Evolutionary conservation across 2,113 vertebrate species (phyloP), one percentile per base, ranked within the genome.

Genomic region (Copsychus sechellarum): DNA sequence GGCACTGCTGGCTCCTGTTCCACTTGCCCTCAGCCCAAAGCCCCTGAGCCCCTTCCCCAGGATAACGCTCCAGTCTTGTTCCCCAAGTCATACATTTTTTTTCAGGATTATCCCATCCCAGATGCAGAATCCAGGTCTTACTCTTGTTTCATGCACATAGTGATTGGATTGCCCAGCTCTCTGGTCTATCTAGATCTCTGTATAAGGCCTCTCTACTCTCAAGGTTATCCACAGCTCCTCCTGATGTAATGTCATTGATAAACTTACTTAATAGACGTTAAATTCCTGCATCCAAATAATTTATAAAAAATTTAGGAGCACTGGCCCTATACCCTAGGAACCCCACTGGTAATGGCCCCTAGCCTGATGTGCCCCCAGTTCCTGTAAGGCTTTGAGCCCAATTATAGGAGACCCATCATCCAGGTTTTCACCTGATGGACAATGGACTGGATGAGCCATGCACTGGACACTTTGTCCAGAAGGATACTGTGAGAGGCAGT

Each of bases 41-140:
- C 31, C 34, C 20, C n/a, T 14, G 13, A 38, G 9, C 51, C 18
- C 20, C 17, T 64, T n/a, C 34, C 0, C 0, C 4, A 14, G 22
- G 4, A 8, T 8, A 48, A 31, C 43, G 72, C 25, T 20, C n/a
- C 61, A 66, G 31, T 72, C 43, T 64, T 19, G 0, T 62, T 31
- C 11, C 43, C 11, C 25, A 36, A 1, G 61, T 40, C n/a, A 26
- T 60, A 11, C 1, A 1, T 19, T 9, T 67, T 47, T 47, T 53
- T 36, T 33, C 26, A 50, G 45, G 60, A 42, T 69, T 64, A n/a
- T 20, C 13, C 43, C 3, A 0, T 62, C 34, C 34, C n/a, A n/a
- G 29, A 6, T 64, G 33, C 48, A 69, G 50, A 78, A 73, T 51
- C 43, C 2, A 22, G 17, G 12, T 38, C 12, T 81, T 58, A 19